These are phyloP conservation scores for Mugil cephalus DNA, from an alignment of 2,113 vertebrate species.

Conservation along the genomic window DNA sequence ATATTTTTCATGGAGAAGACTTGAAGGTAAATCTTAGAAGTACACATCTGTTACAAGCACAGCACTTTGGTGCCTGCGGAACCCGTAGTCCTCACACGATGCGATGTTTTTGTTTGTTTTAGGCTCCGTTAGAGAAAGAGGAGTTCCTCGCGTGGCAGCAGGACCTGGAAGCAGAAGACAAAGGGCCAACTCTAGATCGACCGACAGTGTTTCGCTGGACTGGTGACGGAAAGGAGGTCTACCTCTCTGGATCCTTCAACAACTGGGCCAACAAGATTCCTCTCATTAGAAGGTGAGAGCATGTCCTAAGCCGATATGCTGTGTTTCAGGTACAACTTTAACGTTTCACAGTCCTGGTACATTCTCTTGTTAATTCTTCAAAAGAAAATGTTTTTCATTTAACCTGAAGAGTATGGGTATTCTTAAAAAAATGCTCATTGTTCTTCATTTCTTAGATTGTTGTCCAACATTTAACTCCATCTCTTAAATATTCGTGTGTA, in stretches of 20 bases:
- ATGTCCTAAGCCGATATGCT: background rate
- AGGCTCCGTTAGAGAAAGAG: slow-evolving; percentile 93
- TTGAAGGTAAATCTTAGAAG: slow-evolving; percentile 86
- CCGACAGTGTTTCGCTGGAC: slow-evolving; percentile 98
- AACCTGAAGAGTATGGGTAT: background rate
- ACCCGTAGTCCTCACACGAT: background rate
- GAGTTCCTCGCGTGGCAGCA: slow-evolving; percentile 96
- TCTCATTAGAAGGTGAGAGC: slow-evolving; percentile 91
- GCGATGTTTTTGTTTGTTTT: background rate
- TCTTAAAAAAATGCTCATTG: background rate
- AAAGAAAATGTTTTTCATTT: background rate
- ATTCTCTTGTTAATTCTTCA: background rate
- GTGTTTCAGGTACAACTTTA: background rate
- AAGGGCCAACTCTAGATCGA: slow-evolving; percentile 87
- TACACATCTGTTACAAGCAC: background rate
- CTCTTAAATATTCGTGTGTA: background rate
- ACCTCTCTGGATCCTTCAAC: slow-evolving; percentile 95
- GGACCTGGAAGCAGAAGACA: slow-evolving; percentile 92
- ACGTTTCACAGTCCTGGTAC: background rate
- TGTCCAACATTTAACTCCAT: background rate
- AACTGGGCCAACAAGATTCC: slow-evolving; percentile 97
- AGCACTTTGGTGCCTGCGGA: background rate
- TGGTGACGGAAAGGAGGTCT: slow-evolving; percentile 95
- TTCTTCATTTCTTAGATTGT: background rate
- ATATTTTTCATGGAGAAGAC: slow-evolving; percentile 93